A percentile compares a stretch with the other conserved stretches of the same genome.
Evolutionary conservation across 1,140 invertebrate species (phyloP).

Genomic region (Holcopasites calliopsidis): DNA sequence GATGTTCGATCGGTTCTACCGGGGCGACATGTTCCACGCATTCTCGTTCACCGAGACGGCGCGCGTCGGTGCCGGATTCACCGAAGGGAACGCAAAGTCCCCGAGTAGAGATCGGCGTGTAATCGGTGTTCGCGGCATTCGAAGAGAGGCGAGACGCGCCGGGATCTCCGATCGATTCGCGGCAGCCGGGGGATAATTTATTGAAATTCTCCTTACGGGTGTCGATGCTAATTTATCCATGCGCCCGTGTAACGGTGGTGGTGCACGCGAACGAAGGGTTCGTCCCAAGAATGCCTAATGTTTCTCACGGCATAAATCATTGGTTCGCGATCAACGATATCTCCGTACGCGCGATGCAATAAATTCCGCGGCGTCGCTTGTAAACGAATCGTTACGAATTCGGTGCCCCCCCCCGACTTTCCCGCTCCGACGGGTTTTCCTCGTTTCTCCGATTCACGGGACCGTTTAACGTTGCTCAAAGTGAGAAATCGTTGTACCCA

Average conservation of each 20-base stretch:
- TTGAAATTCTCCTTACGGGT: slow-evolving; percentile 33
- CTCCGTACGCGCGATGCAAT: slow-evolving; percentile 18
- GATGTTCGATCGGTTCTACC: slow-evolving; percentile 31
- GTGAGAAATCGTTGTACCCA: too few species aligned
- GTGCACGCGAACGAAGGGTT: slow-evolving; percentile 9
- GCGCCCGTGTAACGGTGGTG: slow-evolving; percentile 23
- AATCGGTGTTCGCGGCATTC: slow-evolving; percentile 31
- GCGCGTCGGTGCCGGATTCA: neutral
- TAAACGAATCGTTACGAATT: slow-evolving; percentile 48
- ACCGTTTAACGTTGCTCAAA: slow-evolving; percentile 5
- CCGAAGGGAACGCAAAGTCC: slow-evolving; percentile 4
- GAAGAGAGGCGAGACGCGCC: slow-evolving; percentile 12
- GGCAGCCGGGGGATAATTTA: slow-evolving; percentile 33
- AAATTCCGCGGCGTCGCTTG: slow-evolving; percentile 34
- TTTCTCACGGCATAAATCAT: slow-evolving; percentile 53
- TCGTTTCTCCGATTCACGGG: neutral
- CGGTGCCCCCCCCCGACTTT: slow-evolving; percentile 27
- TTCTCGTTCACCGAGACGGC: neutral
- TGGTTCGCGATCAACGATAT: slow-evolving; percentile 11
- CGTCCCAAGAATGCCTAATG: slow-evolving; percentile 36
- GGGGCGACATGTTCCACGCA: neutral
- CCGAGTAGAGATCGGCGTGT: slow-evolving; percentile 13
- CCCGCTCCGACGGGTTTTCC: neutral
- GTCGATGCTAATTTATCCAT: slow-evolving; percentile 39
- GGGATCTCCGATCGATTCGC: slow-evolving; percentile 37